A percentile compares a stretch with the other conserved stretches of the same genome.
Evolutionary conservation across 2,797 vertebrate genomes (phyloP).

Genomic region (Ctenosaura bakeri): DNA sequence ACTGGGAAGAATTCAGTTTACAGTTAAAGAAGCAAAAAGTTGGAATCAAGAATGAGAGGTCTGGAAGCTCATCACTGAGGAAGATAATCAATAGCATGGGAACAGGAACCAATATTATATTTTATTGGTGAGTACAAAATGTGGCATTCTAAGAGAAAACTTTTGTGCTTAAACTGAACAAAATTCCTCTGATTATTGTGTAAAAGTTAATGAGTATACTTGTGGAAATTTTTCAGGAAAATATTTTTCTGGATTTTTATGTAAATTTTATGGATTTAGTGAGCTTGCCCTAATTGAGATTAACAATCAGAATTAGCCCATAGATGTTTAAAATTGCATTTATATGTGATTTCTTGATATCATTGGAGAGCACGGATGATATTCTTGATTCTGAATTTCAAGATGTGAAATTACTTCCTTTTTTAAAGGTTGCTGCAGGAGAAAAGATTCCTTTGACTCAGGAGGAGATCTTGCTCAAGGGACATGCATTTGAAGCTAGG

Average conservation of each 20-base stretch:
- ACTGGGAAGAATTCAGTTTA: neutral
- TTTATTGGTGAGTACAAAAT: neutral
- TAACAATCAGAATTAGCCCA: too few species aligned
- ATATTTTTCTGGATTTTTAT: too few species aligned
- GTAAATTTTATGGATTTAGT: too few species aligned
- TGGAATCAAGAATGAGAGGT: neutral
- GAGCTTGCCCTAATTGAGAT: too few species aligned
- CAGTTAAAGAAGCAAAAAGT: neutral
- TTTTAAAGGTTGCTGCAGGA: slow-evolving; percentile 91
- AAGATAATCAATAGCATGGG: neutral
- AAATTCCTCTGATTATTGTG: neutral
- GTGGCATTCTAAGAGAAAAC: neutral
- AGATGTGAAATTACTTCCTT: neutral
- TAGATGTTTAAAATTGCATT: neutral
- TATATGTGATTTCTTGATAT: neutral
- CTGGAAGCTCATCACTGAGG: neutral
- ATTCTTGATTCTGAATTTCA: slow-evolving; percentile 2
- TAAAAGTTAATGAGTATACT: neutral
- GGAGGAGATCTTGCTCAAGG: slow-evolving; percentile 89
- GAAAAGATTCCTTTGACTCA: slow-evolving; percentile 93
- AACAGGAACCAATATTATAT: too few species aligned
- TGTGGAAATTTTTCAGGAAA: neutral
- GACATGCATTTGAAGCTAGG: slow-evolving; percentile 96
- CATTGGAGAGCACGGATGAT: neutral
- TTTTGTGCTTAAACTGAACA: neutral